phyloP scores from a whole-genome alignment of 2,888 invertebrate genomes.

The Rhagophthalmus giganteus region DNA sequence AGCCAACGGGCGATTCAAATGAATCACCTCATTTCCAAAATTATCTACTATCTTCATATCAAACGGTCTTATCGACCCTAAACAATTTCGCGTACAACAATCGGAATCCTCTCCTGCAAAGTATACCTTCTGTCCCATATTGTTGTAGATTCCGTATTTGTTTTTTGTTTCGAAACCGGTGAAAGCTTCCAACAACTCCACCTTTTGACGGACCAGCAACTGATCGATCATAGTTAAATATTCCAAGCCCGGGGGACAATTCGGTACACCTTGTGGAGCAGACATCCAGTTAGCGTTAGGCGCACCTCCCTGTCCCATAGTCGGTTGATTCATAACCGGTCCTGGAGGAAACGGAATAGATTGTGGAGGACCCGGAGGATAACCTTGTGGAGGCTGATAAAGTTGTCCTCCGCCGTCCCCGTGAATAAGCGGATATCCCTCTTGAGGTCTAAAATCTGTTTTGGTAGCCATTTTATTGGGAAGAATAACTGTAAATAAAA shows the following conservation, averaged over 20 bases:
- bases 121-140: constrained; percentile 77
- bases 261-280: constrained; percentile 67
- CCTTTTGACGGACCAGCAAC: constrained; percentile 78
- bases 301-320: background rate
- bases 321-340: constrained; percentile 5
- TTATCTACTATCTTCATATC: constrained; percentile 86
- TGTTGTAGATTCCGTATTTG: constrained; percentile 82
- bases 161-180: constrained; percentile 88
- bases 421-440: constrained; percentile 5
- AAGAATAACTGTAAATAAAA: too few relatives aligned
- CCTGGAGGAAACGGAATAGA: constrained; percentile 9
- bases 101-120: constrained; percentile 82
- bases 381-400: constrained; percentile 39
- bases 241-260: constrained; percentile 72
- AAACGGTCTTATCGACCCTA: constrained; percentile 80
- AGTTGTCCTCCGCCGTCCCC: constrained; percentile 59
- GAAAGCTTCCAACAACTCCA: constrained; percentile 75
- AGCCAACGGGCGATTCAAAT: constrained; percentile 77
- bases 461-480: too few relatives aligned
- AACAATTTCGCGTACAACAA: constrained; percentile 81
- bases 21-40: constrained; percentile 81
- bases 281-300: constrained; percentile 49
- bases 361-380: constrained; percentile 29
- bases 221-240: constrained; percentile 87
- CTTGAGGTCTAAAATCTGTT: too few relatives aligned